phyloP scores from a whole-genome alignment of 1,140 invertebrate species.

The Daktulosphaira vitifoliae region DNA sequence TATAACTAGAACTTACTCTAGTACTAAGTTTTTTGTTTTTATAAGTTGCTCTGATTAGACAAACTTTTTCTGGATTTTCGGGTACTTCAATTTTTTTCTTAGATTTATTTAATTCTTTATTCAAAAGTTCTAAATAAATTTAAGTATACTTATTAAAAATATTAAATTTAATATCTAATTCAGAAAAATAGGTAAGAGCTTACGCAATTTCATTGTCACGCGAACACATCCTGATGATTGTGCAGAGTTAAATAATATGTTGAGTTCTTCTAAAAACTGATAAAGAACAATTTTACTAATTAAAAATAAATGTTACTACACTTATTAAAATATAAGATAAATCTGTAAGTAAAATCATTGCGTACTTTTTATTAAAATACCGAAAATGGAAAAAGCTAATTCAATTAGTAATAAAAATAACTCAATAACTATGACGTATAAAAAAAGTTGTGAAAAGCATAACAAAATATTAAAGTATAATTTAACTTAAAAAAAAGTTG shows the following conservation, averaged over 20 bases:
- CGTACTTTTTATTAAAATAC: no score
- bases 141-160: no score
- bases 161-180: not conserved
- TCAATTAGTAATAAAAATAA: no score
- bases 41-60: constrained; percentile 16
- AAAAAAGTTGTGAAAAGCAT: no score
- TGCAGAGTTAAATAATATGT: constrained; percentile 22
- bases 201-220: constrained; percentile 23
- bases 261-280: constrained; percentile 26
- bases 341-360: no score
- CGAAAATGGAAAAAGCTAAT: no score
- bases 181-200: not conserved
- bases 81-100: constrained; percentile 22
- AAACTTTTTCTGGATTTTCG: not conserved
- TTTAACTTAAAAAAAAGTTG: no score
- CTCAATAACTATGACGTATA: no score
- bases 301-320: no score
- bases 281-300: not conserved
- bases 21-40: constrained; percentile 31
- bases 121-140: constrained; percentile 4
- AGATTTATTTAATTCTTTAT: constrained; percentile 1
- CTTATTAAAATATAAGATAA: no score
- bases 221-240: constrained; percentile 11
- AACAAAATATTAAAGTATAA: no score
- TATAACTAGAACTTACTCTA: not conserved